A percentile compares a stretch with the other conserved stretches of the same genome.
Conservation (phyloP, 2,113 vertebrate species). For the Xenotilapia leptura region DNA sequence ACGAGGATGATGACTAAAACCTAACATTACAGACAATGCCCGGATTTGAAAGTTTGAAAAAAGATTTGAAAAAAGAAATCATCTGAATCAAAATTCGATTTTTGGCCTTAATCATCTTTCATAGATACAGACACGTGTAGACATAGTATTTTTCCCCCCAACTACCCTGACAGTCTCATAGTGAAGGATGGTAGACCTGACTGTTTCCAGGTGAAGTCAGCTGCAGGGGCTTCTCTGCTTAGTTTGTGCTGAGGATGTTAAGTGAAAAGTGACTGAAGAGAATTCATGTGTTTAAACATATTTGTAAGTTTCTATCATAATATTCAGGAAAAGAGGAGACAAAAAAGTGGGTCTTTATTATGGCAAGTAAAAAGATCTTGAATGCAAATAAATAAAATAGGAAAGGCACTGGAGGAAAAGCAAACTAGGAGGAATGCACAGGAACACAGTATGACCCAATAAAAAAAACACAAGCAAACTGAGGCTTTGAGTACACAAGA, state of each 20-base stretch:
- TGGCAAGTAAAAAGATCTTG: not conserved
- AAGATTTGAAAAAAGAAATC: not conserved
- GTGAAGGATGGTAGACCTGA: not conserved
- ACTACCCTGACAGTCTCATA: not conserved
- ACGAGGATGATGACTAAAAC: not conserved
- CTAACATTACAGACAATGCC: not conserved
- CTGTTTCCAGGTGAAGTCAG: not conserved
- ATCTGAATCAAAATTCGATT: rapidly evolving
- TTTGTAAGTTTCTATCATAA: not conserved
- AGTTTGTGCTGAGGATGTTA: not conserved
- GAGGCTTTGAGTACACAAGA: not conserved
- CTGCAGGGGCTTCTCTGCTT: not conserved
- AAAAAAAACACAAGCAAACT: not conserved
- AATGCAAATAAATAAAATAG: not conserved
- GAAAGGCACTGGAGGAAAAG: not conserved
- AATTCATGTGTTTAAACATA: not conserved
- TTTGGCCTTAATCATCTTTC: not conserved
- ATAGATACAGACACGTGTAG: not conserved
- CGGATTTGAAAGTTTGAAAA: not conserved
- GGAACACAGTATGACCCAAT: not conserved
- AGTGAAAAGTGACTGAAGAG: not conserved
- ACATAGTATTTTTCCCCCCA: not conserved
- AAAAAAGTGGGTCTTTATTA: not conserved
- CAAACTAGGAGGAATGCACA: not conserved
- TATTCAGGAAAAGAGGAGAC: not conserved